These are phyloP conservation scores for Vulpes vulpes DNA, from an alignment of 2,113 vertebrate genomes.

Conservation along the genomic window DNA sequence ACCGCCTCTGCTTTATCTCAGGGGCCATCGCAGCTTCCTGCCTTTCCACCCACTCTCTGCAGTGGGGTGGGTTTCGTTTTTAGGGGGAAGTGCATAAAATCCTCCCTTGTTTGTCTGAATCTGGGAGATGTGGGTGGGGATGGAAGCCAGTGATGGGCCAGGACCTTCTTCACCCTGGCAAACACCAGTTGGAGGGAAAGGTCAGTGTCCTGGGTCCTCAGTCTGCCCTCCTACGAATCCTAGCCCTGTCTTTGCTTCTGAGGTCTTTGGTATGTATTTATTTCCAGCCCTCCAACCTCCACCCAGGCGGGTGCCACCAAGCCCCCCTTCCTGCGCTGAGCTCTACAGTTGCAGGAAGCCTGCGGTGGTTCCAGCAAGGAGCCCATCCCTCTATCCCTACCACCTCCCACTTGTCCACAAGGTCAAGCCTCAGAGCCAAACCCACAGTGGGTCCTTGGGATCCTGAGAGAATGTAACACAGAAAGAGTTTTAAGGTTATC, in stretches of 20 bases:
- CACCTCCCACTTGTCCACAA: too few relatives aligned
- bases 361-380: neutral
- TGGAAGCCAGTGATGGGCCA: neutral
- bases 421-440: neutral
- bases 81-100: neutral
- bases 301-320: accelerated
- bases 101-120: neutral
- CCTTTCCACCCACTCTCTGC: neutral
- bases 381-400: accelerated
- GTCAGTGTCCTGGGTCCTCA: too few relatives aligned
- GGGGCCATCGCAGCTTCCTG: neutral
- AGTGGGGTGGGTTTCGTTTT: neutral
- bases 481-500: neutral
- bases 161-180: accelerated
- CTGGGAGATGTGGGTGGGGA: neutral
- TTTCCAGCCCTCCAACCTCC: accelerated
- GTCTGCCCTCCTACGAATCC: accelerated
- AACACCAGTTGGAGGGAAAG: neutral
- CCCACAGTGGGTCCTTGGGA: neutral
- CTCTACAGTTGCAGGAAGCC: accelerated
- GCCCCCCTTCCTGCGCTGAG: neutral
- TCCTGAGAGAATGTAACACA: neutral
- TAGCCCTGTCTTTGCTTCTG: too few relatives aligned
- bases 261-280: accelerated
- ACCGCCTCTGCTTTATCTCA: neutral